Conservation (phyloP, 1,140 invertebrate genomes). For the Pseudomyrmex dendroicus region DNA sequence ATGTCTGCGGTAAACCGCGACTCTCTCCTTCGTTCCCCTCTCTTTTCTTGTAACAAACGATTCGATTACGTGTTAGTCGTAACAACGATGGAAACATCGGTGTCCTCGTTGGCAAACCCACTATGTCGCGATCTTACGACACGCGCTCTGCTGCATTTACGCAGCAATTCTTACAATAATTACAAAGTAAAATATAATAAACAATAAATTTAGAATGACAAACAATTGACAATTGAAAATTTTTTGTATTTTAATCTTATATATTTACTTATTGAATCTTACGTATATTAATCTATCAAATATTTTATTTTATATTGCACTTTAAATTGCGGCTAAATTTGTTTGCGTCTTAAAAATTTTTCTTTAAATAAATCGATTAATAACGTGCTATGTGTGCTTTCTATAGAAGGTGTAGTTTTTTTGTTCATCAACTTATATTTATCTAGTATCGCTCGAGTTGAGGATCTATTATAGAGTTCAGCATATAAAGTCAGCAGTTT, state of each 20-base stretch:
- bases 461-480: conserved; percentile 15
- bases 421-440: conserved; percentile 10
- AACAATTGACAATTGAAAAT: too few species aligned
- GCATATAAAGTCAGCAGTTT: conserved; percentile 15
- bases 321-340: too few species aligned
- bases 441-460: background rate
- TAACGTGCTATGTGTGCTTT: background rate
- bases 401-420: too few species aligned
- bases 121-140: conserved; percentile 34
- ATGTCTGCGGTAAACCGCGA: conserved; percentile 19
- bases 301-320: too few species aligned
- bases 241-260: too few species aligned
- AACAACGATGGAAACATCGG: conserved; percentile 7
- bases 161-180: background rate
- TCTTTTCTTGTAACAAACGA: conserved; percentile 27
- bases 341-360: too few species aligned
- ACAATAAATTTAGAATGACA: background rate
- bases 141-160: conserved; percentile 12
- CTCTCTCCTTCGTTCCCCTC: background rate
- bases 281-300: too few species aligned
- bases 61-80: conserved; percentile 39
- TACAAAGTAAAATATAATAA: too few species aligned
- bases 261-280: too few species aligned
- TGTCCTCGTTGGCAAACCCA: conserved; percentile 42
- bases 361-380: conserved; percentile 4